A percentile compares a stretch with the other conserved stretches of the same genome.
phyloP scores from a whole-genome alignment of 2,888 invertebrate genomes.

The Anthrax anthrax region DNA sequence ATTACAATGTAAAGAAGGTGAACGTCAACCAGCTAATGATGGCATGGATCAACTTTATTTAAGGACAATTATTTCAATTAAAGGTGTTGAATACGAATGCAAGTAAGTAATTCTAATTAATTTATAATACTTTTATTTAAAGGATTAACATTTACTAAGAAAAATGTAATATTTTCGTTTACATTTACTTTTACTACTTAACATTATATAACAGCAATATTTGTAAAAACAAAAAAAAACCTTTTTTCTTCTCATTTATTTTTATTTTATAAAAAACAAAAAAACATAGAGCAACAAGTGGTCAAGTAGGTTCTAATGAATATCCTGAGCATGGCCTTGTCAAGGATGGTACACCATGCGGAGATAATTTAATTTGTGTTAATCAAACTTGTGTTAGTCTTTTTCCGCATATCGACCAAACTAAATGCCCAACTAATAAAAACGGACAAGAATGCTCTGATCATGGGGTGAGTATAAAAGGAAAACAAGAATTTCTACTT shows the following conservation, averaged over 20 bases:
- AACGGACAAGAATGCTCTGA: constrained; percentile 84
- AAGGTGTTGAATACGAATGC: constrained; percentile 86
- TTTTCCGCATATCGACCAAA: constrained; percentile 70
- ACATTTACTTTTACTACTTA: background rate
- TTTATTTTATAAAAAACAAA: too few species aligned
- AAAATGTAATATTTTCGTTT: too few species aligned
- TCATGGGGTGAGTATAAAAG: constrained; percentile 66
- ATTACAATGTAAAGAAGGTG: constrained; percentile 84
- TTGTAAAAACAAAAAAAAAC: background rate
- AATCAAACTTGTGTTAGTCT: constrained; percentile 85
- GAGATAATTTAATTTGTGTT: constrained; percentile 82
- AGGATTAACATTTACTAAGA: background rate
- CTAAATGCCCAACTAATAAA: constrained; percentile 81
- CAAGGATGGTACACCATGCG: constrained; percentile 87
- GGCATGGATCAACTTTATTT: constrained; percentile 74
- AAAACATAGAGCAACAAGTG: constrained; percentile 53
- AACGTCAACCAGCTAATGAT: constrained; percentile 61
- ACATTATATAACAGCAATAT: background rate
- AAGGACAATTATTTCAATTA: constrained; percentile 77
- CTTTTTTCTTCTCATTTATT: background rate
- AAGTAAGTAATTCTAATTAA: constrained; percentile 54
- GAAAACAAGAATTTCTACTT: too few species aligned
- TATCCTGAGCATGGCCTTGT: constrained; percentile 75
- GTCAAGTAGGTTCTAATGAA: constrained; percentile 46
- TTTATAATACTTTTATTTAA: constrained; percentile 5